Evolutionary conservation across 2,797 vertebrate genomes (phyloP).

Genomic region (Yasuhikotakia modesta): DNA sequence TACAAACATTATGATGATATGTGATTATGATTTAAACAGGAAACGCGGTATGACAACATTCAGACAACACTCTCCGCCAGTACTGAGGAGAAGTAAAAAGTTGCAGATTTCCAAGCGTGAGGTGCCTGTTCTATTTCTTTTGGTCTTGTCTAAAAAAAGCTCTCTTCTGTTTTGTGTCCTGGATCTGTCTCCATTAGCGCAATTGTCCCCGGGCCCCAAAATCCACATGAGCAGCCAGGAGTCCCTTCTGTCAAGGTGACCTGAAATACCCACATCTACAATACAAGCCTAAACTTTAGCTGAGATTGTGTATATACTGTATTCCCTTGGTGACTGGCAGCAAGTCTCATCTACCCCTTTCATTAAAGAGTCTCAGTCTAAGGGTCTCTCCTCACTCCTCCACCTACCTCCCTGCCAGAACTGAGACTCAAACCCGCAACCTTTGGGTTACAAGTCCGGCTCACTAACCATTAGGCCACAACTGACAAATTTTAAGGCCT

Average conservation of each 20-base stretch:
- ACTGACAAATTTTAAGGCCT: no score
- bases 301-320: constrained; percentile 30
- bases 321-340: constrained; percentile 25
- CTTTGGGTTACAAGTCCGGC: no score
- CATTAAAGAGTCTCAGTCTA: no score
- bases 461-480: no score
- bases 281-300: constrained; percentile 42
- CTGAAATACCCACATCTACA: constrained; percentile 59
- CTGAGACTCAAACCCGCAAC: no score
- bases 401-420: no score
- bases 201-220: constrained; percentile 58
- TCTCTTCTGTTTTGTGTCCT: constrained; percentile 59
- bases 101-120: constrained; percentile 46
- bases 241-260: constrained; percentile 75
- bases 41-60: background rate
- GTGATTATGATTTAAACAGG: background rate
- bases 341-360: no score
- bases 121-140: constrained; percentile 55
- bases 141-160: constrained; percentile 57
- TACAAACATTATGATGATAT: background rate
- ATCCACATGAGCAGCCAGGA: constrained; percentile 66
- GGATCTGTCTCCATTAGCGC: constrained; percentile 64
- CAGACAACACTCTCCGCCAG: background rate
- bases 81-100: constrained; percentile 31
- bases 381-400: no score